Evolutionary conservation across 1,140 invertebrate species (phyloP), one percentile per base, ranked within the genome.

Genomic region (Aporrectodea caliginosa): DNA sequence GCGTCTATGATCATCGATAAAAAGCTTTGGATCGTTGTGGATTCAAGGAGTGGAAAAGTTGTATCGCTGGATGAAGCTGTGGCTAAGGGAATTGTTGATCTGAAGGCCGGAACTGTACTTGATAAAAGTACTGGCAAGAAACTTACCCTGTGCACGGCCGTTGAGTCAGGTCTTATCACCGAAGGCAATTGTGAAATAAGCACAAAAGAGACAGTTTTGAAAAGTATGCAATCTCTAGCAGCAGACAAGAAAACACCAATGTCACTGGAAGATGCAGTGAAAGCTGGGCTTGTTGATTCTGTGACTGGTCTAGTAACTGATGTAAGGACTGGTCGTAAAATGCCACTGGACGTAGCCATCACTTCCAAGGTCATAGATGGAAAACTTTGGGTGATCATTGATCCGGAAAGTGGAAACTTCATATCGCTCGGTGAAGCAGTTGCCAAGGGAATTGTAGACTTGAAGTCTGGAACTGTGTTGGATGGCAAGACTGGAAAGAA

Each of bases 1-100:
- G 92, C 90, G 83, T 93, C 94, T 30, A 93, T 91, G 82, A 91
- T 97, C 83, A 91, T 91, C 35, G 95, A 97, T 90, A 93, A 94
- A 0, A 88, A 91, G 16, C 92, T 92, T 0, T 91, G 92, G 34
- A 73, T 73, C 33, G 89, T 96, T 12, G 93, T 93, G 88, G 80
- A 82, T n/a, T 31, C 68, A 71, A 75, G 35, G 31, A 82, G 91
- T 70, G 92, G 93, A 76, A 90, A 91, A 85, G 88, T 94, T 0
- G 90, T 93, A 76, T 93, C 94, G 14, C 95, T 95, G 85, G 91
- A 92, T 82, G 91, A 93, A 77, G 87, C 85, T 32, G 75, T 85
- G 31, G 80, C 80, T 73, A 81, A 80, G 68, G 86, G 84, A 14
- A 81, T 87, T n/a, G 78, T 87, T n/a, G 79, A 80, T 78, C 32